Evolutionary conservation across 2,113 vertebrate genomes (phyloP).

Genomic region (Nothobranchius furzeri): DNA sequence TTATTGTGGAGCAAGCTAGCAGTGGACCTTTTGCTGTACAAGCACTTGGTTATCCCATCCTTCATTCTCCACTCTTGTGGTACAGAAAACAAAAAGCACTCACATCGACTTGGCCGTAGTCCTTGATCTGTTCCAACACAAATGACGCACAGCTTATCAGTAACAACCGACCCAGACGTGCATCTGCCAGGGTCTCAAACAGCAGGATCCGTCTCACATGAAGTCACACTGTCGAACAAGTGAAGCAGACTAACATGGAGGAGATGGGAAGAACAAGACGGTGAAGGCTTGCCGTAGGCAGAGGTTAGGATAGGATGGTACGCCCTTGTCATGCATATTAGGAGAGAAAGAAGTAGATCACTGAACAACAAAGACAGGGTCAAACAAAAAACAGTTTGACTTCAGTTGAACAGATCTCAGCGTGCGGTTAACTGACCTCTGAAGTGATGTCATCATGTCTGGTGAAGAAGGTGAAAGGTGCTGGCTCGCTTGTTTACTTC

Average conservation of each 20-base stretch:
- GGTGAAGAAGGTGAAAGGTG: too few relatives aligned
- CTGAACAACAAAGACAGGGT: slow-evolving; percentile 18
- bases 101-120: not conserved
- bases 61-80: too few relatives aligned
- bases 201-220: slow-evolving; percentile 17
- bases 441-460: not conserved
- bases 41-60: too few relatives aligned
- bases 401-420: slow-evolving; percentile 1
- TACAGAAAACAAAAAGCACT: too few relatives aligned
- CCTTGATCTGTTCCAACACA: not conserved
- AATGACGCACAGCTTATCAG: not conserved
- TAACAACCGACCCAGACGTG: not conserved
- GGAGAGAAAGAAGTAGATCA: slow-evolving; percentile 40
- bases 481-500: too few relatives aligned
- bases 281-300: slow-evolving; percentile 31
- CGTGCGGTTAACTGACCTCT: not conserved
- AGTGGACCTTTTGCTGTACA: too few relatives aligned
- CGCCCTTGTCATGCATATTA: slow-evolving; percentile 38
- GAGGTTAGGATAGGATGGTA: slow-evolving; percentile 19
- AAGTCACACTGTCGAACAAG: slow-evolving; percentile 37
- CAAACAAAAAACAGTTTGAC: slow-evolving; percentile 3
- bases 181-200: slow-evolving; percentile 8
- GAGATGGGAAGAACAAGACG: slow-evolving; percentile 32
- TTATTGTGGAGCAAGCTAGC: too few relatives aligned
- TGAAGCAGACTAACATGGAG: slow-evolving; percentile 28